A percentile compares a stretch with the other conserved stretches of the same genome.
Evolutionary conservation across 2,113 vertebrate genomes (phyloP).

Genomic region (Vulpes vulpes): DNA sequence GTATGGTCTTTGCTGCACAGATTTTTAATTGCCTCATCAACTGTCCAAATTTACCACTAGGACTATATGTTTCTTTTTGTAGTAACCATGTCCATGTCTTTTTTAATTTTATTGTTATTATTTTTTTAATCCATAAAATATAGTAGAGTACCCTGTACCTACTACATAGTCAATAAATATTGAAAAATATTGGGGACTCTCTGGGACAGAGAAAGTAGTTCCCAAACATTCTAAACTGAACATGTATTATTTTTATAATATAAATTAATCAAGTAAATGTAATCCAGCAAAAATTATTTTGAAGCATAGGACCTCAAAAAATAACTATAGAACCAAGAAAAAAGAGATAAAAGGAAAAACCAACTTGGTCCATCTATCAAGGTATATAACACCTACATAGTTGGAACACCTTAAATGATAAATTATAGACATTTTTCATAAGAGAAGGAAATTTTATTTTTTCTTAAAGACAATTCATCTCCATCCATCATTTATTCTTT

Average conservation of each 20-base stretch:
- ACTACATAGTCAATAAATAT: not conserved
- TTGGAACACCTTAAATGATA: not conserved
- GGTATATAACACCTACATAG: not conserved
- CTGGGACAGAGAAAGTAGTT: not conserved
- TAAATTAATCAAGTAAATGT: not conserved
- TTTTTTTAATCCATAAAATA: not conserved
- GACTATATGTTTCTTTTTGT: not conserved
- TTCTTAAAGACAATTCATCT: not conserved
- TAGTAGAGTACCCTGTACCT: not conserved
- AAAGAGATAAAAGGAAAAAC: not conserved
- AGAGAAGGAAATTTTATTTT: not conserved
- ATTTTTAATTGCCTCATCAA: not conserved
- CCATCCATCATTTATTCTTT: not conserved
- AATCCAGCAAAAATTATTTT: constrained; percentile 5
- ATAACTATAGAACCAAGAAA: not conserved
- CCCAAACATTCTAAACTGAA: not conserved
- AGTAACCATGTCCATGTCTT: not conserved
- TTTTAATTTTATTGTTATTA: not conserved
- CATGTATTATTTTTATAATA: not conserved
- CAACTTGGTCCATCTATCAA: not conserved
- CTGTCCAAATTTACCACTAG: not conserved
- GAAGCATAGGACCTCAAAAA: not conserved
- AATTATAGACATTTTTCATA: not conserved
- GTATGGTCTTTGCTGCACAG: not conserved
- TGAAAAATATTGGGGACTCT: not conserved